phyloP scores from a whole-genome alignment of 1,140 invertebrate species.

The Euura saliciscinereae region DNA sequence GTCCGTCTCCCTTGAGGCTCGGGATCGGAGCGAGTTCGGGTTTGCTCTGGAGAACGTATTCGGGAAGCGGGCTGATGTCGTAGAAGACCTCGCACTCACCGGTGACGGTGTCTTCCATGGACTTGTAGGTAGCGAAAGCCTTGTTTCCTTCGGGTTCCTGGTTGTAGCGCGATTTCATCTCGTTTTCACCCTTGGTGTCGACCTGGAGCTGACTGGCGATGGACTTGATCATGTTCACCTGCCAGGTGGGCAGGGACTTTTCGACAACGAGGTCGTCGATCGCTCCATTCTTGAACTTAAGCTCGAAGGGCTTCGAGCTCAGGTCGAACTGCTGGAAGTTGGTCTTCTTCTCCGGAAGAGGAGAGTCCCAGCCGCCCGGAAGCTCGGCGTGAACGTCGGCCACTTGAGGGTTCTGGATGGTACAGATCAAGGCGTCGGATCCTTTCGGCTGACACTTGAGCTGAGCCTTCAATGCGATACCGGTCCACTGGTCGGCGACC shows the following conservation, averaged over 20 bases:
- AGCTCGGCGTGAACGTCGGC: slow-evolving; percentile 20
- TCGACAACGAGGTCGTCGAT: slow-evolving; percentile 35
- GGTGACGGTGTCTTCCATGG: slow-evolving; percentile 46
- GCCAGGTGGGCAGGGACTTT: slow-evolving; percentile 26
- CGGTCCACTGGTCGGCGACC: slow-evolving; percentile 30
- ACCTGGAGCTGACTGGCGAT: slow-evolving; percentile 43
- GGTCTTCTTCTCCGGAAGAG: slow-evolving; percentile 28
- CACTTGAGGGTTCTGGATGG: slow-evolving; percentile 31
- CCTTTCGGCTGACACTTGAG: slow-evolving; percentile 38
- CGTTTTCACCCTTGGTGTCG: slow-evolving; percentile 34
- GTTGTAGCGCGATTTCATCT: slow-evolving; percentile 24
- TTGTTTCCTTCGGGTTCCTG: slow-evolving; percentile 26
- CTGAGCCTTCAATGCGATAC: slow-evolving; percentile 30
- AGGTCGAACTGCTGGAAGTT: neutral
- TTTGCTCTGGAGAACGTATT: slow-evolving; percentile 22
- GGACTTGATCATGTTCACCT: slow-evolving; percentile 40
- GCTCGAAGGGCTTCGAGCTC: slow-evolving; percentile 33
- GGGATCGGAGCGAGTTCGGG: slow-evolving; percentile 33
- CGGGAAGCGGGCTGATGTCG: slow-evolving; percentile 35
- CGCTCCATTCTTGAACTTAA: slow-evolving; percentile 31
- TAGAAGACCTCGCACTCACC: slow-evolving; percentile 48
- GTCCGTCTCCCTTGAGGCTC: slow-evolving; percentile 25
- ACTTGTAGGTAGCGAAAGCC: slow-evolving; percentile 32
- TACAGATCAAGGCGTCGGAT: slow-evolving; percentile 32
- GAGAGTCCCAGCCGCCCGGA: slow-evolving; percentile 29